Evolutionary conservation across 2,888 invertebrate species (phyloP).

Genomic region (Orchestes rusci): DNA sequence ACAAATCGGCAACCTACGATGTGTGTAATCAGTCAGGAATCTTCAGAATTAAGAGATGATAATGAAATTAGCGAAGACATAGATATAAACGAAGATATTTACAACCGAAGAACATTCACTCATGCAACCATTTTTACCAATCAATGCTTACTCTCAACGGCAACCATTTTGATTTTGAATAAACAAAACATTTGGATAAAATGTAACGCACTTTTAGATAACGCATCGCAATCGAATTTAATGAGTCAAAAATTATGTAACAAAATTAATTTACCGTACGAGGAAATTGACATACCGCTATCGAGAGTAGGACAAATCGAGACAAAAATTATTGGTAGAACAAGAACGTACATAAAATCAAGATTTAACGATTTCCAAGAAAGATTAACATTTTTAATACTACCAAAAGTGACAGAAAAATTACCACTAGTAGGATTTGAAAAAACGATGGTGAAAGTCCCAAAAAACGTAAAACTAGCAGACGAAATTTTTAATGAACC

Average conservation of each 20-base stretch:
- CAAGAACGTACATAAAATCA: constrained; percentile 9
- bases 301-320: constrained; percentile 5
- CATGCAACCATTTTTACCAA: too few relatives aligned
- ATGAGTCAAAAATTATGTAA: constrained; percentile 14
- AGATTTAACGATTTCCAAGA: constrained; percentile 6
- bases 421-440: constrained; percentile 6
- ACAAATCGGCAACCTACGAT: too few relatives aligned
- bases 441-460: constrained; percentile 1
- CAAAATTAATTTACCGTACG: constrained; percentile 6
- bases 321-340: too few relatives aligned
- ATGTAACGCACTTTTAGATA: constrained; percentile 13
- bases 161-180: too few relatives aligned
- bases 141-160: too few relatives aligned
- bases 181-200: constrained; percentile 3
- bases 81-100: neutral
- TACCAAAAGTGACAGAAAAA: constrained; percentile 8
- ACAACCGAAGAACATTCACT: too few relatives aligned
- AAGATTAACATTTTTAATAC: constrained; percentile 8
- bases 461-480: constrained; percentile 7
- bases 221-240: constrained; percentile 15
- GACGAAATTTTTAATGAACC: constrained; percentile 11
- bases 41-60: too few relatives aligned
- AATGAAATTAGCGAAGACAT: neutral
- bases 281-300: neutral
- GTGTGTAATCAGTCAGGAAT: too few relatives aligned